These are phyloP conservation scores for Romanogobio albipinnatus DNA, from an alignment of 2,113 vertebrate genomes.

Conservation along the genomic window DNA sequence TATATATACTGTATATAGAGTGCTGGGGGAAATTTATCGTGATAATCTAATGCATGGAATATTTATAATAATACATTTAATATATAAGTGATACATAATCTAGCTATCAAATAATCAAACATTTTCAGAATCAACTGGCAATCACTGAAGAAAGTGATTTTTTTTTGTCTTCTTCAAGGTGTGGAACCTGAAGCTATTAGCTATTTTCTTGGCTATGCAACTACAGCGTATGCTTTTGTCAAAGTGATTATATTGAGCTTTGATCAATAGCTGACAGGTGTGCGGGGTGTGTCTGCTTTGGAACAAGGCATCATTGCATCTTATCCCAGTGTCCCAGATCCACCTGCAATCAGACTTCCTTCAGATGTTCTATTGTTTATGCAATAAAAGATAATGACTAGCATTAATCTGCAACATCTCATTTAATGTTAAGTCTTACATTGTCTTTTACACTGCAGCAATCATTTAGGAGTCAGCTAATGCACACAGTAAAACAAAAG, in stretches of 20 bases:
- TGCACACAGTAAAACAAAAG: neutral
- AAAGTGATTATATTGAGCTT: slow-evolving; percentile 51
- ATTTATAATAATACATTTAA: no score
- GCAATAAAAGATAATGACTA: neutral
- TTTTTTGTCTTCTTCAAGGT: neutral
- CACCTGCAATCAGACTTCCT: slow-evolving; percentile 29
- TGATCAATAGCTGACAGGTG: slow-evolving; percentile 52
- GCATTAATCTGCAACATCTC: slow-evolving; percentile 23
- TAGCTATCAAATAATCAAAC: neutral
- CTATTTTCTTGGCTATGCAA: neutral
- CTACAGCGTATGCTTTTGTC: slow-evolving; percentile 41
- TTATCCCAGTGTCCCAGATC: slow-evolving; percentile 43
- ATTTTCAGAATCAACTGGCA: no score
- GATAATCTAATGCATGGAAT: no score
- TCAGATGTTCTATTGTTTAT: slow-evolving; percentile 31
- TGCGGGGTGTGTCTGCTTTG: neutral
- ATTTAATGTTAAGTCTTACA: neutral
- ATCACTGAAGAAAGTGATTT: neutral
- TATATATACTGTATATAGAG: no score
- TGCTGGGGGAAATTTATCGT: no score
- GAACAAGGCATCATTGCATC: slow-evolving; percentile 44
- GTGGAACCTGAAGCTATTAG: slow-evolving; percentile 13
- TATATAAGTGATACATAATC: no score
- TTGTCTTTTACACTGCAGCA: neutral
- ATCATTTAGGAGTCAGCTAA: neutral